Evolutionary conservation across 2,888 invertebrate genomes (phyloP).

Genomic region (Polydrusus tereticollis): DNA sequence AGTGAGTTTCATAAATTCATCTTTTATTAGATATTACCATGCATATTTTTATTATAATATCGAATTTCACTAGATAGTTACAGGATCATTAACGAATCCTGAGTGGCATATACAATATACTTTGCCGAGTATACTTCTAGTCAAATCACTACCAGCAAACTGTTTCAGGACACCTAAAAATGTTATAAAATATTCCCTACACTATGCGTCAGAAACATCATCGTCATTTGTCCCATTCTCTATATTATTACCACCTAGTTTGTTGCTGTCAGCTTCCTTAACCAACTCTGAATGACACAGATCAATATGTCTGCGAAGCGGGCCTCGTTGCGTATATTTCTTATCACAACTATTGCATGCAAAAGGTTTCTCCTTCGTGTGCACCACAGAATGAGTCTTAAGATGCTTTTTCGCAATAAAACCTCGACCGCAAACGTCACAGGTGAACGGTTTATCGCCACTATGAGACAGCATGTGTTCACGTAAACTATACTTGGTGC

Average conservation of each 20-base stretch:
- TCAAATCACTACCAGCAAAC: no score
- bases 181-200: no score
- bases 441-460: constrained; percentile 48
- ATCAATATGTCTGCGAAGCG: not conserved
- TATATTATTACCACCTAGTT: not conserved
- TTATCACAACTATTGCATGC: not conserved
- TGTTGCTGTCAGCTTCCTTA: not conserved
- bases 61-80: no score
- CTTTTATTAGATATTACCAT: no score
- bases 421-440: constrained; percentile 45
- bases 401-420: constrained; percentile 39
- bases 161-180: no score
- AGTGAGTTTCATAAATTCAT: no score
- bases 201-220: no score
- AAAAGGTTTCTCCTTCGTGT: constrained; percentile 40
- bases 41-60: no score
- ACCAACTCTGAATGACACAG: not conserved
- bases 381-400: constrained; percentile 30
- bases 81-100: no score
- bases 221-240: not conserved
- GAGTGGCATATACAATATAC: no score
- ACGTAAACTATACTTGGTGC: constrained; percentile 12
- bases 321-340: not conserved
- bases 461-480: constrained; percentile 46
- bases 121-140: no score